These are phyloP conservation scores for Alligator sinensis DNA, from an alignment of 2,113 vertebrate species.

Conservation along the genomic window DNA sequence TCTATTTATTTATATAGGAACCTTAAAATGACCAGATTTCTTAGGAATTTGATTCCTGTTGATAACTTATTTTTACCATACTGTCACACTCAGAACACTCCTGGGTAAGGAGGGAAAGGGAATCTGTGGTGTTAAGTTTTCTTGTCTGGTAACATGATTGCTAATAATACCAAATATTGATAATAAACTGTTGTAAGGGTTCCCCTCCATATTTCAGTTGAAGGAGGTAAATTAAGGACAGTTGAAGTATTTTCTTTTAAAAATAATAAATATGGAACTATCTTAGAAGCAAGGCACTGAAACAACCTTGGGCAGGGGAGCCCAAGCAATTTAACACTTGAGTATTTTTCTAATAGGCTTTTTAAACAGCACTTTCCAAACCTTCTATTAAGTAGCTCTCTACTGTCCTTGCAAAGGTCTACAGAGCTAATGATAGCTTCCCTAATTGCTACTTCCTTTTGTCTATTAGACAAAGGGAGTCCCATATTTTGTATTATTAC, in stretches of 20 bases:
- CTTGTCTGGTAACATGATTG: background rate
- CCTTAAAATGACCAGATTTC: conserved; percentile 64
- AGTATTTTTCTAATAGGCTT: background rate
- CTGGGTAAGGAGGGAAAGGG: conserved; percentile 48
- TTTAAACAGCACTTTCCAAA: background rate
- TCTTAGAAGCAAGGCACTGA: background rate
- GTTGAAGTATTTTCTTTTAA: background rate
- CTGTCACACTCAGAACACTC: conserved; percentile 61
- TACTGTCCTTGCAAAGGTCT: conserved; percentile 60
- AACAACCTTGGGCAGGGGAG: background rate
- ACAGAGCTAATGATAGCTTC: conserved; percentile 61
- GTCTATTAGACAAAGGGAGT: conserved; percentile 39
- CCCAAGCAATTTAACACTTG: background rate
- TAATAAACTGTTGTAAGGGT: conserved; percentile 3
- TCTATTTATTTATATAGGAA: conserved; percentile 41
- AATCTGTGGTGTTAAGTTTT: conserved; percentile 13
- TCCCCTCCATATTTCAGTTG: conserved; percentile 21
- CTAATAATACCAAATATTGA: background rate
- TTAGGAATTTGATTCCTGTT: conserved; percentile 66
- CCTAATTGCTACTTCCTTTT: conserved; percentile 57
- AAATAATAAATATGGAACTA: background rate
- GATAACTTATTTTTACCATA: conserved; percentile 66
- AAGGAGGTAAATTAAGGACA: conserved; percentile 14
- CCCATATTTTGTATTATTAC: background rate
- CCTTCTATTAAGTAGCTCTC: conserved; percentile 18